Percentiles rank a stretch among this genome's conserved stretches.
phyloP scores from a whole-genome alignment of 2,113 vertebrate species.

The Oophaga pumilio region DNA sequence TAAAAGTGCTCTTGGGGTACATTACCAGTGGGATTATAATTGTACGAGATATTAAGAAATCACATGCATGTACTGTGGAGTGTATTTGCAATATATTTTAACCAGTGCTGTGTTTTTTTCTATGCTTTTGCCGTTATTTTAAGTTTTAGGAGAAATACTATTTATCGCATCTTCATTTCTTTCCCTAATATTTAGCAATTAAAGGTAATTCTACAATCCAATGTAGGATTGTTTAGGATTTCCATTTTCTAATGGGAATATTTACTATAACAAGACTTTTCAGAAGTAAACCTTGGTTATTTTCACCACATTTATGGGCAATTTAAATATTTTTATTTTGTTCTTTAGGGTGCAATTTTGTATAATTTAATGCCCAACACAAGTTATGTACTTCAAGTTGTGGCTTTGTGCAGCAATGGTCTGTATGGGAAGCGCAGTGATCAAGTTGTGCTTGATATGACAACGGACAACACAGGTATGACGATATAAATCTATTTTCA shows the following conservation, averaged over 20 bases:
- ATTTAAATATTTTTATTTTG: conserved; percentile 46
- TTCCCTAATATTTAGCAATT: neutral
- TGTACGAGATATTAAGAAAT: no score
- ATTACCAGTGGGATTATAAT: no score
- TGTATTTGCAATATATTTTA: no score
- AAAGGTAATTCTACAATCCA: neutral
- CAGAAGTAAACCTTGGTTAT: neutral
- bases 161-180: neutral
- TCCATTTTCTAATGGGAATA: neutral
- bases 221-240: neutral
- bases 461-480: conserved; percentile 86
- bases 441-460: conserved; percentile 83
- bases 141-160: neutral
- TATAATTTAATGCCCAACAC: conserved; percentile 85
- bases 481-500: neutral
- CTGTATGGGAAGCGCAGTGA: conserved; percentile 88
- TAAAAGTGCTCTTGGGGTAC: no score
- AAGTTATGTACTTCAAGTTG: conserved; percentile 91
- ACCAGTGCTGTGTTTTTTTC: no score
- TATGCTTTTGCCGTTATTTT: no score
- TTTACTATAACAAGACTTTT: neutral
- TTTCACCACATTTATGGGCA: neutral
- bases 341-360: conserved; percentile 90
- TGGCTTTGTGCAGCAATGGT: conserved; percentile 89
- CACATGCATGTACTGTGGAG: no score